Evolutionary conservation across 2,888 invertebrate genomes (phyloP).

Genomic region (Hesperia comma): DNA sequence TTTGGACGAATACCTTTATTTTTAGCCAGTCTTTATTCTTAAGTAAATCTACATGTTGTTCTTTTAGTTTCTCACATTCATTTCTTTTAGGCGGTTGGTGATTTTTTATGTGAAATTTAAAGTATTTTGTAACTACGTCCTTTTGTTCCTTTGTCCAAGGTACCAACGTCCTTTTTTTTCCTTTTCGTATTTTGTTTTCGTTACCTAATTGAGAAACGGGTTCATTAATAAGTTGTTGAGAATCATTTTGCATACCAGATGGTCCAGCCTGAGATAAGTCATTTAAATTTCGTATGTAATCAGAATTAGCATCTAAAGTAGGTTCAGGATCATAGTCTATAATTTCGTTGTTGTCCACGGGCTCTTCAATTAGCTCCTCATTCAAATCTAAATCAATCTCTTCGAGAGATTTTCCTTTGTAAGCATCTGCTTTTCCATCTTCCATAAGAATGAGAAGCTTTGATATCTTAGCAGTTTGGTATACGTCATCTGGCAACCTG

Average conservation of each 20-base stretch:
- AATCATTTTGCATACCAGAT: too few species aligned
- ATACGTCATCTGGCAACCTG: constrained; percentile 48
- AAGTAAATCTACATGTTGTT: constrained; percentile 40
- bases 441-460: constrained; percentile 51
- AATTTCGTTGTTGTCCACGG: constrained; percentile 34
- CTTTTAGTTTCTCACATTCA: constrained; percentile 45
- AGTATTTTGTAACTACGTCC: constrained; percentile 40
- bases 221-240: constrained; percentile 23
- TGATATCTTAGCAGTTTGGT: constrained; percentile 51
- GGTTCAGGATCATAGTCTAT: too few species aligned
- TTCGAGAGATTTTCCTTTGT: constrained; percentile 45
- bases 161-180: constrained; percentile 43
- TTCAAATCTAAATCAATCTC: constrained; percentile 48
- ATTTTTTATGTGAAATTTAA: constrained; percentile 46
- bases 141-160: constrained; percentile 49
- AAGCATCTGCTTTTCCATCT: constrained; percentile 49
- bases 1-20: constrained; percentile 48
- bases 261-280: constrained; percentile 22
- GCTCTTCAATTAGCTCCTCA: constrained; percentile 44
- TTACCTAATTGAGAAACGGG: constrained; percentile 35
- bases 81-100: constrained; percentile 46
- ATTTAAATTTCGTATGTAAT: constrained; percentile 39
- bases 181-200: constrained; percentile 26
- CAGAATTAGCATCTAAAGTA: constrained; percentile 35
- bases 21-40: constrained; percentile 49